Evolutionary conservation across 2,113 vertebrate genomes (phyloP), one percentile per base, ranked within the genome.

Genomic region (Lathamus discolor): DNA sequence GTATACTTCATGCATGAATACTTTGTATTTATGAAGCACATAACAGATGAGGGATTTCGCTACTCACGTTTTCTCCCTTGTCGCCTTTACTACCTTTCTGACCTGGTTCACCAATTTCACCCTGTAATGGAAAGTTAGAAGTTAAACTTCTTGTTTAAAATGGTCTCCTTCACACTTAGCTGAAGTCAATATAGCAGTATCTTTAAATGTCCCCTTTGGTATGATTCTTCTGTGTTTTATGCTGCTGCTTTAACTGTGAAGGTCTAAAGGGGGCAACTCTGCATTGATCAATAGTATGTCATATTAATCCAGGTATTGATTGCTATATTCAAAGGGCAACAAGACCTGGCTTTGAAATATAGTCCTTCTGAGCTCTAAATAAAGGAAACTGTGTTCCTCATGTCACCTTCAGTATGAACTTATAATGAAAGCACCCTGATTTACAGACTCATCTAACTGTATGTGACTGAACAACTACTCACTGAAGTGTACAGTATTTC

Each of bases 71-170:
- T 97, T 99, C 99, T 96, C 99, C 99, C 94, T 99, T 99, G 98
- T 99, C 99, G 2, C 98, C 99, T 97, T 99, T 99, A 94, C 99
- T 99, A 90, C 99, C 99, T 97, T 99, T 99, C 95, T 99, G 99
- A 70, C 99, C 99, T 0, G 99, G 99, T 97, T 99, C 99, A 91
- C 99, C 99, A 74, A 99, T 99, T 98, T 99, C 99, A 97, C 99
- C 99, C 99, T 99, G 95, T 49, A 97, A 98, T 82, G 44, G 91
- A 92, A 97, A 96, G 51, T 96, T 93, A 62, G 51, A 86, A 93
- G 74, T 97, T 92, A 93, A 49, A 90, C 27, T 89, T 93, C 61
- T 76, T 92, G 22, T 92, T 75, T 73, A 83, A 46, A 82, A 75
- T 31, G 5, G 11, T 67, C 62, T 77, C 64, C 8, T 64, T 88